Percentiles rank a stretch among this genome's conserved stretches.
Conservation (phyloP, 2,888 invertebrate species). For the Campoletis raptor region DNA sequence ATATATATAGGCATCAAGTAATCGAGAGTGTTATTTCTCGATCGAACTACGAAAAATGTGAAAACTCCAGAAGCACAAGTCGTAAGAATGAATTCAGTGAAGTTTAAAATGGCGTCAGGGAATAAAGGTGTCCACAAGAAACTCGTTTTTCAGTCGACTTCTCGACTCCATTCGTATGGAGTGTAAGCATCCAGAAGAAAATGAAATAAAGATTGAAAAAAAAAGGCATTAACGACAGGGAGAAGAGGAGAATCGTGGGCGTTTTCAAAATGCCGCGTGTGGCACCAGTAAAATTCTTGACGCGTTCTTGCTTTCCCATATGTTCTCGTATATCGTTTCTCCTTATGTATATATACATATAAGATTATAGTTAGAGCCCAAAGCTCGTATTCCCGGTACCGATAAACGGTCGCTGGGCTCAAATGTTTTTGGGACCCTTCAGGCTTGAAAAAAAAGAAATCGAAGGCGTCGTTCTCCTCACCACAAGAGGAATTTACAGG, state of each 20-base stretch:
- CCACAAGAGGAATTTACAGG: constrained; percentile 68
- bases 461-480: constrained; percentile 51
- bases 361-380: constrained; percentile 36
- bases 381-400: constrained; percentile 29
- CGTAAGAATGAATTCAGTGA: constrained; percentile 14
- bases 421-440: constrained; percentile 38
- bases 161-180: constrained; percentile 28
- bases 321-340: constrained; percentile 19
- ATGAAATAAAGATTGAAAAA: constrained; percentile 43
- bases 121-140: constrained; percentile 36
- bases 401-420: constrained; percentile 24
- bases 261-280: constrained; percentile 51
- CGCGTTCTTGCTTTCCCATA: constrained; percentile 46
- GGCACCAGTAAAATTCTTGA: constrained; percentile 53
- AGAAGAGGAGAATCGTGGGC: constrained; percentile 49
- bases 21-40: constrained; percentile 27
- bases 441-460: constrained; percentile 44
- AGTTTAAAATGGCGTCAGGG: constrained; percentile 41
- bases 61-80: constrained; percentile 3
- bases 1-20: not conserved
- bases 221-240: constrained; percentile 24
- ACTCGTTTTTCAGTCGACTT: constrained; percentile 51
- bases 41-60: constrained; percentile 26
- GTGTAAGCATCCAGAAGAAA: constrained; percentile 37
- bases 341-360: constrained; percentile 16